These are phyloP conservation scores for Macrosiphum euphorbiae DNA, from an alignment of 2,888 invertebrate genomes.

Conservation along the genomic window DNA sequence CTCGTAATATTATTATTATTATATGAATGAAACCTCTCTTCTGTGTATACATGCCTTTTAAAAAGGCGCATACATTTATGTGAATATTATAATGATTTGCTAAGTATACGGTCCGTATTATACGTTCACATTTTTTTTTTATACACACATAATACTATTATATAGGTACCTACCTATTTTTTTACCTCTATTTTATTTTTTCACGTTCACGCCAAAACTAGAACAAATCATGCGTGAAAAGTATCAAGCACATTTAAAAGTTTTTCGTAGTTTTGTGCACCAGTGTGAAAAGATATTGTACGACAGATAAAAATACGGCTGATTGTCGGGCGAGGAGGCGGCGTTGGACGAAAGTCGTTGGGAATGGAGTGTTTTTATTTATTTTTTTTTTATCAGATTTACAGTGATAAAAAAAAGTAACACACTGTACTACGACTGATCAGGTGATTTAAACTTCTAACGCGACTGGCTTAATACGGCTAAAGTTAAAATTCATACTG, in stretches of 20 bases:
- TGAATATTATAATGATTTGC: constrained; percentile 26
- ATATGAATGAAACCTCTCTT: background rate
- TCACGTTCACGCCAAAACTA: constrained; percentile 20
- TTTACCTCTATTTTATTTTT: constrained; percentile 5
- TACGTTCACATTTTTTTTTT: background rate
- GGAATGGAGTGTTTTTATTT: constrained; percentile 23
- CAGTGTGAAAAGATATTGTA: constrained; percentile 54
- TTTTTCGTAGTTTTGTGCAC: constrained; percentile 60
- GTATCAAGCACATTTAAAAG: constrained; percentile 61
- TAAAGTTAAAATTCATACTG: background rate
- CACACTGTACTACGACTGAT: constrained; percentile 38
- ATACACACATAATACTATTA: background rate
- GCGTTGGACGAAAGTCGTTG: background rate
- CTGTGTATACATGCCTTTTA: background rate
- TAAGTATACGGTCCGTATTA: constrained; percentile 21
- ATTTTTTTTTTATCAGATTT: constrained; percentile 27
- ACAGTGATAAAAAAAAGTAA: constrained; percentile 3
- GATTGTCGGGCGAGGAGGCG: background rate
- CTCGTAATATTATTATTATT: background rate
- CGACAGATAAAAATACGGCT: constrained; percentile 34
- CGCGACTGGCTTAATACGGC: constrained; percentile 14
- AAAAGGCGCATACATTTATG: background rate
- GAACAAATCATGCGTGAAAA: constrained; percentile 57
- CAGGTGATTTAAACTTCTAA: constrained; percentile 41
- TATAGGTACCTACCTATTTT: background rate